Percentiles rank a stretch among this genome's conserved stretches.
phyloP scores from a whole-genome alignment of 35 echinoderm and acorn worm genomes.

The Apostichopus californicus region DNA sequence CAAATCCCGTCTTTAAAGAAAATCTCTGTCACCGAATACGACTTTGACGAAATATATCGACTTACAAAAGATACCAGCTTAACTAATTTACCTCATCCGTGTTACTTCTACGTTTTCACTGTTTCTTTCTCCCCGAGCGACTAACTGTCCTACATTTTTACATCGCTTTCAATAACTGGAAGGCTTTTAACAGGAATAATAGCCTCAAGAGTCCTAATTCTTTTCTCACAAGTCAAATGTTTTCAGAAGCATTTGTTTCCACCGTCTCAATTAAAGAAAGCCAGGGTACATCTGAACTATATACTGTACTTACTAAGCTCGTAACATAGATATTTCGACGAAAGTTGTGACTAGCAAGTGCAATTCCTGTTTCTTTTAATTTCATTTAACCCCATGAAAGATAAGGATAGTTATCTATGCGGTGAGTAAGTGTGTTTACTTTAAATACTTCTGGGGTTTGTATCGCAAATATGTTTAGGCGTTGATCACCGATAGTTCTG shows the following conservation, averaged over 20 bases:
- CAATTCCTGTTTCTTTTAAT: constrained; percentile 14
- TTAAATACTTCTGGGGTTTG: constrained; percentile 44
- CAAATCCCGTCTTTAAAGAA: no score
- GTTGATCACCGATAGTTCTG: neutral
- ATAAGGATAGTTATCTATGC: constrained; percentile 1
- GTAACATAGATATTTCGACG: constrained; percentile 6
- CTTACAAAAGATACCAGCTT: neutral
- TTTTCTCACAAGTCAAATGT: constrained; percentile 28
- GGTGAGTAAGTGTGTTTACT: constrained; percentile 6
- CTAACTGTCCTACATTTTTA: constrained; percentile 33
- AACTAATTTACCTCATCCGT: constrained; percentile 4
- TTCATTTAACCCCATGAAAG: neutral
- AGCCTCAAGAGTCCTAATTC: constrained; percentile 23
- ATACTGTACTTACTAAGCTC: constrained; percentile 18
- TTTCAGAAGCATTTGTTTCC: constrained; percentile 16
- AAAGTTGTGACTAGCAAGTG: constrained; percentile 19
- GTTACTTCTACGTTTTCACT: neutral
- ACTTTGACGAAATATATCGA: neutral
- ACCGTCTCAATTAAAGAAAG: constrained; percentile 21
- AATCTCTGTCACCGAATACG: no score
- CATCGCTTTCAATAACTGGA: neutral
- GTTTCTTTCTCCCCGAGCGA: neutral
- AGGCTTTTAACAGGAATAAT: constrained; percentile 40
- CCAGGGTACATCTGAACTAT: neutral
- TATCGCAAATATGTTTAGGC: constrained; percentile 41